Evolutionary conservation across 2,888 invertebrate species (phyloP), one percentile per base, ranked within the genome.

Genomic region (Sarcophaga caerulescens): DNA sequence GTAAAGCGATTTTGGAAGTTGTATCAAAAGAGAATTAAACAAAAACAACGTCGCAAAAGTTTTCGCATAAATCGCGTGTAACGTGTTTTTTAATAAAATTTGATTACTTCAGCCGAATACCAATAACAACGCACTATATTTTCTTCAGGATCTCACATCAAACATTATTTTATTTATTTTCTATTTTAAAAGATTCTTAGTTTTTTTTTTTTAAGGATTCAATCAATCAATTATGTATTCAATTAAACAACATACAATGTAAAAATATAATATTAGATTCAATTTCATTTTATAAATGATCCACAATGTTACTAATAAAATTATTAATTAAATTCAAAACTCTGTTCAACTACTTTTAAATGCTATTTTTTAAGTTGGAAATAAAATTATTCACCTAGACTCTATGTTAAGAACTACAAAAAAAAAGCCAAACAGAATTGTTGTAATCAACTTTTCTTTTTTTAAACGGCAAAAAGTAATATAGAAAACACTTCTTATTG

Each of bases 111-210:
- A 35, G 35, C 0, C 17, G 14, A 52, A 52, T 4, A 17, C 17
- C 14, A 52, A 52, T 17, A 52, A 12, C 52, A 52, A 35, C 10
- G 2, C 1, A 35, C 10, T 17, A 52, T 14, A 66, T 52, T 60
- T 47, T 47, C 45, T 82, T 81, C 35, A 65, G 65, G 45, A 80
- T 86, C 62, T 78, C 57, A 80, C 74, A 76, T 85, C 74, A 66
- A 80, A 44, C 77, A 59, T 80, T 69, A 68, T 60, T 76, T 75
- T 76, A 70, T 78, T 52, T 23, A 35, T 35, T 35, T 35, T 35
- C 35, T 35, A 35, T 35, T 35, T 35, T 35, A 35, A 35, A 35
- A 35, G 35, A 35, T 35, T 35, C 65, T 65, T 47, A 44, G 17
- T 21, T 59, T 71, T 82, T 47, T 82, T 47, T 35, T 60, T 17